Conservation (phyloP, 2,888 invertebrate genomes). For the Drosophila pseudotakahashii region DNA sequence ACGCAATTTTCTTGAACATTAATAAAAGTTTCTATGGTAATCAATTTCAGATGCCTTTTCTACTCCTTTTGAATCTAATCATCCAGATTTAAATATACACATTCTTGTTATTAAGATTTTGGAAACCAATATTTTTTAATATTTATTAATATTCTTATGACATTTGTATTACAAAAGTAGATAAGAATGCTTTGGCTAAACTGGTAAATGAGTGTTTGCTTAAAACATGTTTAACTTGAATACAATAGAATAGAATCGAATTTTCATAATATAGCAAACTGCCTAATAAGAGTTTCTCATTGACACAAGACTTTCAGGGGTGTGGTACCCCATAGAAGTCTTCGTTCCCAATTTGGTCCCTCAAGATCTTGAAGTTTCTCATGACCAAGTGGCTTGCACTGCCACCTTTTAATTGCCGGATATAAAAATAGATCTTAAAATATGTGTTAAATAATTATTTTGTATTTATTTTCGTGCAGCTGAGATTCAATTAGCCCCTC, state of each 20-base stretch:
- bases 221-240: constrained; percentile 1
- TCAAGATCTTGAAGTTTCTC: constrained; percentile 12
- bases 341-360: constrained; percentile 19
- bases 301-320: constrained; percentile 4
- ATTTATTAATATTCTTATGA: not conserved
- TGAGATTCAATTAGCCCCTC: constrained; percentile 12
- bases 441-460: constrained; percentile 29
- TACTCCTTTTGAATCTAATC: not conserved
- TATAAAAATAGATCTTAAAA: constrained; percentile 14
- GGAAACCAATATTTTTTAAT: not conserved
- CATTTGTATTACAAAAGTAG: not conserved
- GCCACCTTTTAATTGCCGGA: constrained; percentile 11
- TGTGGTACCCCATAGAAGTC: constrained; percentile 12
- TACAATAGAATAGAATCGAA: not conserved
- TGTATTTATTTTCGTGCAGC: constrained; percentile 14
- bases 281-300: constrained; percentile 1
- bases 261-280: not conserved
- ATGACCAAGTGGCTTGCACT: not conserved
- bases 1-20: not conserved
- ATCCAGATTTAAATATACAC: not conserved
- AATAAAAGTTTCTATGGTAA: not conserved
- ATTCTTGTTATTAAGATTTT: not conserved
- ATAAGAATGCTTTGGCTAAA: not conserved
- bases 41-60: not conserved
- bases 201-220: not conserved